A percentile compares a stretch with the other conserved stretches of the same genome.
These are phyloP conservation scores for Synchiropus splendidus DNA, from an alignment of 2,113 vertebrate genomes.

Conservation along the genomic window DNA sequence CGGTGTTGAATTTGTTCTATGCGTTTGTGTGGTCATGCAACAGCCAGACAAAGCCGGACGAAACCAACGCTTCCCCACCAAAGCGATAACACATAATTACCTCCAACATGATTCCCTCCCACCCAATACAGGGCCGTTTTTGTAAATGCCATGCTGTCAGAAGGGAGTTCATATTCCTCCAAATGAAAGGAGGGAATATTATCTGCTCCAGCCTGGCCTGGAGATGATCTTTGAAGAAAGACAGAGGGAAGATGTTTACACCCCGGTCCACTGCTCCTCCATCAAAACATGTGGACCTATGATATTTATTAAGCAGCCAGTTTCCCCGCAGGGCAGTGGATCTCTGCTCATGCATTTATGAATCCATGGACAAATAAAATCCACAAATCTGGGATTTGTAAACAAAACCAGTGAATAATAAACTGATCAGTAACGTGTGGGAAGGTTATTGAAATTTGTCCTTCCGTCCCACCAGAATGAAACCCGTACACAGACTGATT, in stretches of 20 bases:
- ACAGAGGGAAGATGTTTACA: constrained; percentile 24
- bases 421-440: constrained; percentile 5
- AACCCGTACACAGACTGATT: too few species aligned
- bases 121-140: constrained; percentile 37
- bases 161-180: constrained; percentile 32
- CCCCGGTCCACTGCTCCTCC: constrained; percentile 34
- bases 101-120: constrained; percentile 30
- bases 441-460: constrained; percentile 19
- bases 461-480: constrained; percentile 5
- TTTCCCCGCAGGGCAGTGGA: constrained; percentile 23
- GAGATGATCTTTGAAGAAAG: constrained; percentile 33
- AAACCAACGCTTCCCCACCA: constrained; percentile 13
- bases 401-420: too few species aligned
- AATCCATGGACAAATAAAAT: constrained; percentile 25
- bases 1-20: constrained; percentile 26
- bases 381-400: constrained; percentile 9
- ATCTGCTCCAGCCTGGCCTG: constrained; percentile 27
- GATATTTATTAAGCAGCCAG: constrained; percentile 50
- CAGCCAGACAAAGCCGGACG: constrained; percentile 5
- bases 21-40: constrained; percentile 6
- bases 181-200: constrained; percentile 35
- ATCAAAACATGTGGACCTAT: constrained; percentile 56
- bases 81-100: constrained; percentile 38
- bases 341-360: constrained; percentile 43
- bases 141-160: constrained; percentile 49